These are phyloP conservation scores for Bucco capensis DNA, from an alignment of 2,113 vertebrate genomes.

Conservation along the genomic window DNA sequence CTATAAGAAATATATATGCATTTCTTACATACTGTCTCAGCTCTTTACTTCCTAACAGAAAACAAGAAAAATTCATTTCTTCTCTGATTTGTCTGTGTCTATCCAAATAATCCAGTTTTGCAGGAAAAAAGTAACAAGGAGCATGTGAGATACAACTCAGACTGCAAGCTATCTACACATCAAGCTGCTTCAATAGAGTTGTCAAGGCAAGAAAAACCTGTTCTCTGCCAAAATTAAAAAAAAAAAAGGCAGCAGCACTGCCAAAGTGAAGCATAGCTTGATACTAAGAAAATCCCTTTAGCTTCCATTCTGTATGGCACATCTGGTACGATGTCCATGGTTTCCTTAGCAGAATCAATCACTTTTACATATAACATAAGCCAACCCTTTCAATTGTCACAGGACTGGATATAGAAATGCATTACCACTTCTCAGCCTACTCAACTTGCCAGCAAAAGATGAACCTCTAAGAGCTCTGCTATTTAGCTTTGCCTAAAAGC, in stretches of 20 bases:
- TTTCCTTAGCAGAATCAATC: neutral
- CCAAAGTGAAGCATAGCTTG: neutral
- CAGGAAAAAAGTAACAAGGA: neutral
- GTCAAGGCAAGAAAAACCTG: conserved; percentile 61
- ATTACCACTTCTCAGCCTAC: neutral
- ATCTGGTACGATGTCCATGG: too few species aligned
- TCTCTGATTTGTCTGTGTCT: neutral
- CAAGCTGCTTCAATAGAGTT: conserved; percentile 18
- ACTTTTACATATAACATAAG: neutral
- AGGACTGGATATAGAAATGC: neutral
- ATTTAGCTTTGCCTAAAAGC: neutral
- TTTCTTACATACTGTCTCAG: neutral
- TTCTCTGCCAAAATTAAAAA: conserved; percentile 32
- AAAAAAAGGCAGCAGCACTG: neutral
- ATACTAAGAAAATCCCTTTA: neutral
- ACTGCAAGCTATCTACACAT: conserved; percentile 22
- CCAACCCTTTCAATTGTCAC: neutral
- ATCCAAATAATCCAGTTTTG: neutral
- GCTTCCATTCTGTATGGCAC: neutral
- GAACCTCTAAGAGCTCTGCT: neutral
- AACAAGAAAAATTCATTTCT: neutral
- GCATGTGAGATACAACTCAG: conserved; percentile 6
- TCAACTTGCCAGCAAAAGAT: neutral
- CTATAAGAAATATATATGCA: neutral
- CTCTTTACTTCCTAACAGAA: neutral